phyloP scores from a whole-genome alignment of 2,888 invertebrate species.

The Platypus cylindrus region DNA sequence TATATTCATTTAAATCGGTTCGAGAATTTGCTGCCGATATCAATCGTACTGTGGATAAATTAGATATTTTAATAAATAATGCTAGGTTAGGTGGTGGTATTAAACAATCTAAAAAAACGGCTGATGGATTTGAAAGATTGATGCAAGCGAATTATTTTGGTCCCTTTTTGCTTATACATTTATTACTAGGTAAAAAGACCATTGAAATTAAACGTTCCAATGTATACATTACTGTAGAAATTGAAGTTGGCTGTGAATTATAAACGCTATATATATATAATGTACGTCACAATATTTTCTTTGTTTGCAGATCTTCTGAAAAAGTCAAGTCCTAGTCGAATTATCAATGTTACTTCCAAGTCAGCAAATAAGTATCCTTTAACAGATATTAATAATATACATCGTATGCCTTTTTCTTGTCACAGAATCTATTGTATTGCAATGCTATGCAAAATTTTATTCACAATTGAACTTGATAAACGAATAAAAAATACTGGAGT shows the following conservation, averaged over 20 bases:
- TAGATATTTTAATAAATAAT: slow-evolving; percentile 53
- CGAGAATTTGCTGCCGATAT: slow-evolving; percentile 49
- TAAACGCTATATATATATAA: no score
- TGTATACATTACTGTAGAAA: no score
- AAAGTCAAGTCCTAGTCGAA: slow-evolving; percentile 4
- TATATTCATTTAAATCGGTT: slow-evolving; percentile 41
- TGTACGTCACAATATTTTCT: no score
- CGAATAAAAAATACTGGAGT: slow-evolving; percentile 19
- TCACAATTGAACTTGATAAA: slow-evolving; percentile 20
- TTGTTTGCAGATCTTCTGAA: slow-evolving; percentile 3
- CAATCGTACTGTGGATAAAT: slow-evolving; percentile 34
- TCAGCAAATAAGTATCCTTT: not conserved
- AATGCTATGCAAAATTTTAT: slow-evolving; percentile 23
- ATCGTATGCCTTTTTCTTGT: not conserved
- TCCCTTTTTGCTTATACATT: slow-evolving; percentile 54
- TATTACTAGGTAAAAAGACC: slow-evolving; percentile 44
- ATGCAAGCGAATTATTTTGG: slow-evolving; percentile 61
- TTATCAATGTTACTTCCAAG: slow-evolving; percentile 3
- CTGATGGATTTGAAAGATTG: slow-evolving; percentile 49
- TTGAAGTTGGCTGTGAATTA: no score
- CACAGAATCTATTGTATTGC: slow-evolving; percentile 6
- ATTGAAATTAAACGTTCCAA: no score
- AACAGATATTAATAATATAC: not conserved
- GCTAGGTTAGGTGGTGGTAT: slow-evolving; percentile 40
- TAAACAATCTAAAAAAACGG: slow-evolving; percentile 36